Evolutionary conservation across 30 jellyfish, hydroid and myxozoan genomes (phyloP).

Genomic region (Nemopilema nomurai): DNA sequence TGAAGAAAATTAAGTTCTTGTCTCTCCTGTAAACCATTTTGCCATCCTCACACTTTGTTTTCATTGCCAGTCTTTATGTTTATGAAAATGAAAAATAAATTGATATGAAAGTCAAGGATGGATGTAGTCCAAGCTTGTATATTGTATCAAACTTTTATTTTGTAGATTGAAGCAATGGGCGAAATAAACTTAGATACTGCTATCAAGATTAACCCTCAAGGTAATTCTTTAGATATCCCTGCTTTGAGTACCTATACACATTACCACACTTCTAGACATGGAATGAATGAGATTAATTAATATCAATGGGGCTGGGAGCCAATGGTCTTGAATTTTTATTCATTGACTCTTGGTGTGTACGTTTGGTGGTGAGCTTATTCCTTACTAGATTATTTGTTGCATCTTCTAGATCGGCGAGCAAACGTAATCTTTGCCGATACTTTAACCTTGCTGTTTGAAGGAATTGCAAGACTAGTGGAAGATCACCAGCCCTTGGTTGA

Average conservation of each 20-base stretch:
- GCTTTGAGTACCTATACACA: no score
- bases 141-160: neutral
- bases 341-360: neutral
- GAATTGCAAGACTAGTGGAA: conserved; percentile 82
- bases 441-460: conserved; percentile 82
- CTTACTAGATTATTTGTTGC: neutral
- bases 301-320: no score
- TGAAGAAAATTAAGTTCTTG: no score
- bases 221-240: conserved; percentile 12
- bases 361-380: neutral
- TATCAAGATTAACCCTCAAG: conserved; percentile 66
- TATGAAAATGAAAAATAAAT: no score
- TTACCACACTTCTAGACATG: no score
- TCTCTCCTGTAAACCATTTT: no score
- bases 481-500: conserved; percentile 95
- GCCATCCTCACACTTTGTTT: no score
- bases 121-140: neutral
- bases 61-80: no score
- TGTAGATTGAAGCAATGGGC: conserved; percentile 74
- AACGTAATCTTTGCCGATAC: conserved; percentile 86
- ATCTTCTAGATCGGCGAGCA: conserved; percentile 69
- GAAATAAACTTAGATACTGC: conserved; percentile 77
- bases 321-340: no score
- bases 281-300: no score
- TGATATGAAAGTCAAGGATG: no score